Base-by-base conservation (phyloP, 2,888 invertebrate genomes). In the Noctua comes region DNA sequence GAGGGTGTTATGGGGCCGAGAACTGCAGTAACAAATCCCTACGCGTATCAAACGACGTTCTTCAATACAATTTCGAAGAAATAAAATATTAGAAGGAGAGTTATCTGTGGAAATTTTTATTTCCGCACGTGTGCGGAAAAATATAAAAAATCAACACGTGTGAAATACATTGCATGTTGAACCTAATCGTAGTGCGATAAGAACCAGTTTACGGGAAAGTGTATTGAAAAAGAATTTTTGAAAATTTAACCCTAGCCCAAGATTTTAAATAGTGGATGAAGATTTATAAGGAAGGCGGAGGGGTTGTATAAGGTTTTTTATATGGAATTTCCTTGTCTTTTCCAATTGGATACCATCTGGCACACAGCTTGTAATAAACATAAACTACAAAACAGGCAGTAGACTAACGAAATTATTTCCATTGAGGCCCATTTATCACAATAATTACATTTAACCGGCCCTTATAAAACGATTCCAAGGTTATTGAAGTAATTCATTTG, bases 391-490 rank as follows among this genome's bases (percentile, higher is more conserved):
- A 59, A 27, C 7, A 27, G 27, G 1, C 1, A 27, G 59, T 16
- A 27, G 62, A 62, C 31, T 31, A 31, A 31, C 21, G 8, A 21
- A 27, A 65, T 21, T 27, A 65, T 54, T 65, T n/a, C 54, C 54
- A 54, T 54, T n/a, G 0, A 36, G 54, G 21, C 40, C 24, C n/a
- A 31, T 62, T 11, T 43, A 43, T 78, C 11, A 77, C 3, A 68
- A 51, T 59, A 77, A 75, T 51, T 21, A n/a, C n/a, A 51, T 62
- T 77, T 51, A 64, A 77, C 59, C 7, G 13, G 7, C 40, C 78
- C 40, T 36, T 54, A 13, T 31, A 57, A 66, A 76, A 77, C 11
- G 10, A 11, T 68, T n/a, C 40, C 48, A 77, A 77, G 78, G 69
- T n/a, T 62, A 8, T 7, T 31, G 5, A 43, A 77, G 62, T 48